Conservation (phyloP, 2,888 invertebrate genomes). For the Tubulanus polymorphus region DNA sequence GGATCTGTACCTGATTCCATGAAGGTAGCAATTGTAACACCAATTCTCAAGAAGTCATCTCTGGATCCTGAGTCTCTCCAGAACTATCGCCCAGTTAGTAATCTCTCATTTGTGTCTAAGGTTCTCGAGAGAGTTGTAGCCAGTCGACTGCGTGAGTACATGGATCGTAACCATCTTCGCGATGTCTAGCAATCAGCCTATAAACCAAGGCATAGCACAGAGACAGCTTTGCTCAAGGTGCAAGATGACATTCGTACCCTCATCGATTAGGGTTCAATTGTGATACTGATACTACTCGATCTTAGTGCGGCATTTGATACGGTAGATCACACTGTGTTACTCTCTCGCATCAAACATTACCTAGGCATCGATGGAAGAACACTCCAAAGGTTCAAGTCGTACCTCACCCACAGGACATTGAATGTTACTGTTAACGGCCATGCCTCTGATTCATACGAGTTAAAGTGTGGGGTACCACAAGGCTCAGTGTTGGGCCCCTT, state of each 20-base stretch:
- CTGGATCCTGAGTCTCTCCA: conserved; percentile 6
- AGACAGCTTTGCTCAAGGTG: conserved; percentile 10
- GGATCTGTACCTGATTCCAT: conserved; percentile 1
- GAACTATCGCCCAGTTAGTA: conserved; percentile 17
- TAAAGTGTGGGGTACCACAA: conserved; percentile 1
- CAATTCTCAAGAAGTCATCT: conserved; percentile 10
- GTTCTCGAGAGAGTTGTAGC: conserved; percentile 11
- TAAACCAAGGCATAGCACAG: conserved; percentile 3
- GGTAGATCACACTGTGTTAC: conserved; percentile 13
- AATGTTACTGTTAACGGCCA: conserved; percentile 4
- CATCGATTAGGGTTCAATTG: conserved; percentile 8
- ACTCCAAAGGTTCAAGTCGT: conserved; percentile 17
- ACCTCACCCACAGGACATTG: conserved; percentile 11
- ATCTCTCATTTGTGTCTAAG: conserved; percentile 13
- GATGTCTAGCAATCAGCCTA: conserved; percentile 11
- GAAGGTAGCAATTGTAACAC: conserved; percentile 9
- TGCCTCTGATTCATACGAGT: neutral
- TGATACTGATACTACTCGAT: conserved; percentile 15
- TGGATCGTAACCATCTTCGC: conserved; percentile 5
- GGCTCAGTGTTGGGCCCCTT: conserved; percentile 10
- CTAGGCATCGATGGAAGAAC: conserved; percentile 13
- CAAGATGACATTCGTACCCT: conserved; percentile 6
- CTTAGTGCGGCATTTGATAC: conserved; percentile 18
- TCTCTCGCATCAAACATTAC: conserved; percentile 4
- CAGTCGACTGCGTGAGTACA: conserved; percentile 4